Evolutionary conservation across 2,888 invertebrate species (phyloP).

Genomic region (Stenotaenia linearis): DNA sequence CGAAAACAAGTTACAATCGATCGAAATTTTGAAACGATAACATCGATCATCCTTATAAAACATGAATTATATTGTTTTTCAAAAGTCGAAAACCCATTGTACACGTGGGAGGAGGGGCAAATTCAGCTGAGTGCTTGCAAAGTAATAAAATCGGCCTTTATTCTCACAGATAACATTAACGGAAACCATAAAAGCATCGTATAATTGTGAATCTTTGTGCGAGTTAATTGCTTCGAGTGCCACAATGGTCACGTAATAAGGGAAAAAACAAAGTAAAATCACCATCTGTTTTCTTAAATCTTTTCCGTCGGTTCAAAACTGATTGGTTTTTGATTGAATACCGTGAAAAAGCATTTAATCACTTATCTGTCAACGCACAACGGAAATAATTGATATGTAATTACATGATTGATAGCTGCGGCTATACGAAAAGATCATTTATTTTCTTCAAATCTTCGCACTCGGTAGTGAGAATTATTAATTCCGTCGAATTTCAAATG

Average conservation of each 20-base stretch:
- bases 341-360: constrained; percentile 14
- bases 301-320: neutral
- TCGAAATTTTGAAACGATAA: no score
- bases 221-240: neutral
- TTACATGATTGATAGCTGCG: constrained; percentile 5
- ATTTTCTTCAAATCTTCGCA: neutral
- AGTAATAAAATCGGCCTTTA: constrained; percentile 9
- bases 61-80: neutral
- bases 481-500: neutral
- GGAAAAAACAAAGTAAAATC: neutral
- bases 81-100: neutral
- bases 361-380: neutral
- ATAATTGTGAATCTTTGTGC: constrained; percentile 24
- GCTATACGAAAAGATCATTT: neutral
- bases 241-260: neutral
- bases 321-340: constrained; percentile 21
- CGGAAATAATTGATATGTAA: constrained; percentile 20
- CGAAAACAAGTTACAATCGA: no score
- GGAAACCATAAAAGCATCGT: constrained; percentile 17
- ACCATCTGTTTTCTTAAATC: neutral
- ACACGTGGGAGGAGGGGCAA: neutral
- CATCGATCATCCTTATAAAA: neutral
- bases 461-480: neutral
- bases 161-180: constrained; percentile 7
- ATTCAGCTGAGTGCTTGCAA: neutral